phyloP scores from a whole-genome alignment of 2,797 vertebrate species.

The Ptychadena robeensis region DNA sequence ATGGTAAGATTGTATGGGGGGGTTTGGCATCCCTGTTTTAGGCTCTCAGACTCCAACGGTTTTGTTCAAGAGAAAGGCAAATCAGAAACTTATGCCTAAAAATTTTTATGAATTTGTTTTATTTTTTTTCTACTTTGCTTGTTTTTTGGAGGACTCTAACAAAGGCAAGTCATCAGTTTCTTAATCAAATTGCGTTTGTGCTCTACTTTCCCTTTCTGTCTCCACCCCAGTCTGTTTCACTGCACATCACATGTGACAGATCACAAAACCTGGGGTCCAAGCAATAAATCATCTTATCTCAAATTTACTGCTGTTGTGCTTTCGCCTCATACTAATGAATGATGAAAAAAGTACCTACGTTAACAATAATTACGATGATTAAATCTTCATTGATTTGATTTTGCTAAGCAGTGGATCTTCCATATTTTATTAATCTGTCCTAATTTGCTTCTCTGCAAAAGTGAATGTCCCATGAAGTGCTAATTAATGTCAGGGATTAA shows the following conservation, averaged over 20 bases:
- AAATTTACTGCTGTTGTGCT: neutral
- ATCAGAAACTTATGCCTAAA: no score
- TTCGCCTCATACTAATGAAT: neutral
- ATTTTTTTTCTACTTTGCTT: no score
- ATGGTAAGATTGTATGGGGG: no score
- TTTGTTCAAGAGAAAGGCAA: no score
- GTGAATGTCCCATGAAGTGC: conserved; percentile 18
- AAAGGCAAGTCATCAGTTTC: no score
- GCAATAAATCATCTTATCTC: neutral
- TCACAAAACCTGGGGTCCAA: no score
- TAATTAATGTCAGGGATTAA: conserved; percentile 57
- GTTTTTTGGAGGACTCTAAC: no score
- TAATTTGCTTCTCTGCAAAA: conserved; percentile 43
- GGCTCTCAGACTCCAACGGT: no score
- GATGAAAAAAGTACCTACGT: neutral
- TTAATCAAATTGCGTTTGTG: no score
- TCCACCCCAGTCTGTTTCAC: neutral
- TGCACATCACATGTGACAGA: neutral
- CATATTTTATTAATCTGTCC: conserved; percentile 33
- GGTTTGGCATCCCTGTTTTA: no score
- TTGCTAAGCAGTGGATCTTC: conserved; percentile 13
- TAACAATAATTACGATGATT: conserved; percentile 35
- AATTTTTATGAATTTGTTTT: no score
- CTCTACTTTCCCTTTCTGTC: no score
- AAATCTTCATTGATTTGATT: conserved; percentile 47